Conservation (phyloP, 2,888 invertebrate species). For the Caenorhabditis afra region DNA sequence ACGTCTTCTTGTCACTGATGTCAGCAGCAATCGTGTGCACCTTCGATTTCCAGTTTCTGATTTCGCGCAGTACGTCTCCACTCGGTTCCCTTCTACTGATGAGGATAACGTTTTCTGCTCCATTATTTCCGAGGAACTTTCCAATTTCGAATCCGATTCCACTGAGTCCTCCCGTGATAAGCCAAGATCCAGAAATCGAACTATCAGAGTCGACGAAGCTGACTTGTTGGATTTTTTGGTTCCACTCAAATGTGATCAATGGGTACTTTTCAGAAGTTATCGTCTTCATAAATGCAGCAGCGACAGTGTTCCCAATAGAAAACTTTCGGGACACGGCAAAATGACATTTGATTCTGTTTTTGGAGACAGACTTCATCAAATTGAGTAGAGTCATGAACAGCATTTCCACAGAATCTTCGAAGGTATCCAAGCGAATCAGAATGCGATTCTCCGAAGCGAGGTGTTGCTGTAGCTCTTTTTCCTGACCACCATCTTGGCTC, state of each 20-base stretch:
- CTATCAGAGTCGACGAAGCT: slow-evolving; percentile 16
- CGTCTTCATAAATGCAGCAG: slow-evolving; percentile 66
- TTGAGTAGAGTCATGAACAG: slow-evolving; percentile 51
- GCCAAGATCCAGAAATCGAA: slow-evolving; percentile 60
- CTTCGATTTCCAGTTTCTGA: slow-evolving; percentile 52
- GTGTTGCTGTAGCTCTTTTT: slow-evolving; percentile 7
- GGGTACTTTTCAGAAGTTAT: slow-evolving; percentile 65
- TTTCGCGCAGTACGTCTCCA: slow-evolving; percentile 24
- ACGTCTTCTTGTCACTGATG: slow-evolving; percentile 50
- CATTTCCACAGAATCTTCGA: slow-evolving; percentile 18
- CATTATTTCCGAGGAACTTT: slow-evolving; percentile 57
- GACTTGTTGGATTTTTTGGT: slow-evolving; percentile 61
- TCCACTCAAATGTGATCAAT: slow-evolving; percentile 58
- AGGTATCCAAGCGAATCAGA: slow-evolving; percentile 17
- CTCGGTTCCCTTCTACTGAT: slow-evolving; percentile 66
- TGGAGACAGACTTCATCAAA: slow-evolving; percentile 27
- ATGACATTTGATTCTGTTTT: slow-evolving; percentile 27
- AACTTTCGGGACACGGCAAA: slow-evolving; percentile 38
- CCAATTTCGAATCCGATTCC: slow-evolving; percentile 76
- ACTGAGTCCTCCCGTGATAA: slow-evolving; percentile 76
- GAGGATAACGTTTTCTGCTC: slow-evolving; percentile 61
- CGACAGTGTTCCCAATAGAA: slow-evolving; percentile 45
- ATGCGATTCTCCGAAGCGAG: neutral
- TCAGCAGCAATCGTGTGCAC: slow-evolving; percentile 65
- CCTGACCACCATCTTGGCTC: slow-evolving; percentile 29